A percentile compares a stretch with the other conserved stretches of the same genome.
phyloP scores from a whole-genome alignment of 2,113 vertebrate species.

The Danio rerio region GRCz12tu NC_133177.1:20336001-20336500 shows the following conservation, averaged over 20 bases:
- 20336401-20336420: neutral
- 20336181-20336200: neutral
- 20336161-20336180: neutral
- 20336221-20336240: neutral
- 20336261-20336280: neutral
- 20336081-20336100: too few species aligned
- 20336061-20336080: too few species aligned
- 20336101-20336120: too few species aligned
- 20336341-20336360: neutral
- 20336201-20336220: neutral
- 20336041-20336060: too few species aligned
- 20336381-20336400: neutral
- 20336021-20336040: too few species aligned
- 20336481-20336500: neutral
- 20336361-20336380: neutral
- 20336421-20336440: neutral
- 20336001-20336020: too few species aligned
- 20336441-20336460: neutral
- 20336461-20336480: neutral
- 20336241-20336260: neutral
- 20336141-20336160: neutral
- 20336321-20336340: neutral
- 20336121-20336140: too few species aligned
- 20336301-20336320: neutral
- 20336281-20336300: neutral